These are phyloP conservation scores for Siphamia tubifer DNA, from an alignment of 2,113 vertebrate species.

Conservation along the genomic window DNA sequence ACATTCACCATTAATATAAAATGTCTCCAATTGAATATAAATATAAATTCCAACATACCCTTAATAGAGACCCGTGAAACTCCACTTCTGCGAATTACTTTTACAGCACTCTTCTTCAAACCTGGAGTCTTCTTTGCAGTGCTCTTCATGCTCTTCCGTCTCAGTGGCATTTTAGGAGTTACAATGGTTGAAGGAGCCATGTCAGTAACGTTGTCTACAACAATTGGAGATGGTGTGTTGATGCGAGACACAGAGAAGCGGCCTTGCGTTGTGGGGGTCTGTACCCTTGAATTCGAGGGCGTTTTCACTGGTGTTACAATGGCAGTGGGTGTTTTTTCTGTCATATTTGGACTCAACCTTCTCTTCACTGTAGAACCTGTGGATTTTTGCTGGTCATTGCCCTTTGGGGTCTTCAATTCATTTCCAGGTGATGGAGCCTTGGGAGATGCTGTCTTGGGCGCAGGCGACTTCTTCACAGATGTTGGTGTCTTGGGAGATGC, in stretches of 20 bases:
- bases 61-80: slow-evolving; percentile 84
- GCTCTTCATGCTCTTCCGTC: slow-evolving; percentile 62
- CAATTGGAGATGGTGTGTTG: slow-evolving; percentile 63
- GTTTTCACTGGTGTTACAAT: slow-evolving; percentile 6
- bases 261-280: slow-evolving; percentile 52
- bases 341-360: not conserved
- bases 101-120: slow-evolving; percentile 61
- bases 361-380: not conserved
- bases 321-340: not conserved
- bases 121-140: slow-evolving; percentile 54
- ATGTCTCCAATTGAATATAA: not conserved
- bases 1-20: too few relatives aligned
- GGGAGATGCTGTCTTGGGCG: not conserved
- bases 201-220: not conserved
- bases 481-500: slow-evolving; percentile 16
- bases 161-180: slow-evolving; percentile 41
- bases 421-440: slow-evolving; percentile 20
- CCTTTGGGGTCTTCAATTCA: not conserved
- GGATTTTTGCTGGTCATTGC: not conserved
- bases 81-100: slow-evolving; percentile 78
- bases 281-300: not conserved
- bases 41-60: slow-evolving; percentile 64
- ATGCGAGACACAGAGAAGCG: slow-evolving; percentile 83
- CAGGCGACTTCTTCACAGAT: slow-evolving; percentile 1
- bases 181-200: not conserved